A percentile compares a stretch with the other conserved stretches of the same genome.
These are phyloP conservation scores for Diphyllodes magnificus DNA, from an alignment of 2,113 vertebrate genomes.

Conservation along the genomic window DNA sequence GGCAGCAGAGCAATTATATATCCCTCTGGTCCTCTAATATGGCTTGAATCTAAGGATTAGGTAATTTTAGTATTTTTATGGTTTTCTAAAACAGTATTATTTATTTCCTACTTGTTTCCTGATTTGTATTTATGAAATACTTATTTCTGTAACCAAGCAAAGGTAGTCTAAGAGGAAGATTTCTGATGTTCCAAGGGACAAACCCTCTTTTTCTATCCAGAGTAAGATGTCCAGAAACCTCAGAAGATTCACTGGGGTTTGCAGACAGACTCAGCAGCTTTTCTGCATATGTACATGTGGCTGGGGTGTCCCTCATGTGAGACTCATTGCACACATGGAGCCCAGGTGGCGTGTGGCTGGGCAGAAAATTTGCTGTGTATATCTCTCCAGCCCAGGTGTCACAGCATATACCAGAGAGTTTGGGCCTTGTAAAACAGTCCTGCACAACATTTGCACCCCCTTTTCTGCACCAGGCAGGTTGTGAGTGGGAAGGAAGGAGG, in stretches of 20 bases:
- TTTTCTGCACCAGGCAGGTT: background rate
- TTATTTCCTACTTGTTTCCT: background rate
- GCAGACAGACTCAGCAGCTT: background rate
- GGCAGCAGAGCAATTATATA: background rate
- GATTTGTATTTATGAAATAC: background rate
- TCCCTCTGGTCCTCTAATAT: background rate
- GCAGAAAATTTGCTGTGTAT: background rate
- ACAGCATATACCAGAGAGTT: background rate
- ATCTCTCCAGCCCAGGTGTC: background rate
- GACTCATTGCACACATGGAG: background rate
- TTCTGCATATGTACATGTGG: rapidly evolving
- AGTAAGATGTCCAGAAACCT: background rate
- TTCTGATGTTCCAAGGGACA: background rate
- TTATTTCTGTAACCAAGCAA: background rate
- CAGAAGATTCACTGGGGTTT: background rate
- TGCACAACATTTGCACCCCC: background rate
- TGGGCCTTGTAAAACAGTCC: background rate
- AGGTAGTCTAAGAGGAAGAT: background rate
- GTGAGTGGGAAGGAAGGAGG: background rate
- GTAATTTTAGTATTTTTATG: background rate
- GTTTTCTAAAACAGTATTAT: background rate
- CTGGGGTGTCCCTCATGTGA: background rate
- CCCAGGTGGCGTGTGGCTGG: background rate
- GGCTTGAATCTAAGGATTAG: background rate
- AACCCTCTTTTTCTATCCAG: background rate